Base-by-base conservation (phyloP, 2,113 vertebrate genomes). In the Numenius arquata region DNA sequence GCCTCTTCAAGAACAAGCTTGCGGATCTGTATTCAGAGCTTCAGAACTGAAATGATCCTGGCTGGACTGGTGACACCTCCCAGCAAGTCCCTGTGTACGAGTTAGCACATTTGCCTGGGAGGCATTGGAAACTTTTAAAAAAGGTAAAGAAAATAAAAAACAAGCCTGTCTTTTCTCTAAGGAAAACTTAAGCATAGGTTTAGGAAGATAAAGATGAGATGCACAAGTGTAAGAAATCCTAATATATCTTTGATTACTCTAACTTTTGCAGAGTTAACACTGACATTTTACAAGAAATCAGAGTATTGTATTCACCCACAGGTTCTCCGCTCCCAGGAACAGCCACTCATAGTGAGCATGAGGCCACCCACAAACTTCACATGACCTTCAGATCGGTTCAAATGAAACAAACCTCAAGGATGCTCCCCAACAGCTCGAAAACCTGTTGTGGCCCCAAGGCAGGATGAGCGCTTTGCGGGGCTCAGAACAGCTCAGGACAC, bases 181-280 rank as follows among this genome's bases (percentile, higher is more conserved):
- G 93, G 59, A 85, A 96, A 82, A 87, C 22, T 75, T 86, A 80
- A 93, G 93, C 40, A 5, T 41, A 45, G 8, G 19, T 85, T 65
- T 84, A 82, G 74, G 92, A 83, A 71, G 41, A 23, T 10, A 25
- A 66, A 56, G 65, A 27, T 30, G 40, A 62, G 70, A 53, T 6
- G 40, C 38, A 23, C 38, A 40, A 20, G 45, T 17, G 36, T 86
- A 93, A 93, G 88, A 92, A 96, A 94, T 83, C 82, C 89, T 87
- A 48, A 30, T 56, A 52, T 50, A 92, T 40, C 94, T 96, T 66
- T 88, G 95, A 82, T 75, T 90, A 85, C 88, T 93, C 86, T 92
- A 89, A 11, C 86, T 95, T 68, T 89, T 63, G 45, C 93, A 82
- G 93, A 91, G 92, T 40, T 88, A 88, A 55, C 12, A 36, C 84